These are phyloP conservation scores for Myrmecophaga tridactyla DNA, from an alignment of 2,113 vertebrate genomes.

Conservation along the genomic window DNA sequence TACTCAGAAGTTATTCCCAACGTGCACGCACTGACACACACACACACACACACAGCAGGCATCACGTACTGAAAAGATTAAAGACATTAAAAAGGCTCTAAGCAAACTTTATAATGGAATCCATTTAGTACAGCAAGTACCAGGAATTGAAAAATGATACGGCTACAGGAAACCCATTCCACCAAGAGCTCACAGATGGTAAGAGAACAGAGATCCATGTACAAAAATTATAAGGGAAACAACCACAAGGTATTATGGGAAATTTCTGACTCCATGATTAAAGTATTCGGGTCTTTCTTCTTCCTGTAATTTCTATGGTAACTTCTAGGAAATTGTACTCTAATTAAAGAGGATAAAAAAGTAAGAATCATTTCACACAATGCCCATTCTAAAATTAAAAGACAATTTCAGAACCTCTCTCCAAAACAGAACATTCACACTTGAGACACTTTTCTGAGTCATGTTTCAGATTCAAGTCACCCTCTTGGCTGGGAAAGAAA, in stretches of 20 bases:
- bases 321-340: slow-evolving; percentile 36
- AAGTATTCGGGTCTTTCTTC: not conserved
- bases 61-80: not conserved
- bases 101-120: not conserved
- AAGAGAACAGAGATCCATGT: not conserved
- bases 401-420: not conserved
- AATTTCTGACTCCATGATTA: slow-evolving; percentile 22
- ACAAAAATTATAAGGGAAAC: not conserved
- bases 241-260: not conserved
- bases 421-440: slow-evolving; percentile 7
- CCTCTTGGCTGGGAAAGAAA: not conserved
- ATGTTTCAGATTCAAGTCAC: not conserved
- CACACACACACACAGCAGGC: not conserved
- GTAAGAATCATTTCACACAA: not conserved
- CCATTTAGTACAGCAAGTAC: not conserved
- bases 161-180: not conserved
- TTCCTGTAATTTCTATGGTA: slow-evolving; percentile 23
- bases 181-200: not conserved
- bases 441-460: not conserved
- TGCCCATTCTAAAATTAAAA: slow-evolving; percentile 12
- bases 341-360: not conserved
- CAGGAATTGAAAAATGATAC: not conserved
- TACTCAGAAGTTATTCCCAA: not conserved
- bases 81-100: not conserved
- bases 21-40: not conserved